Percentiles rank a stretch among this genome's conserved stretches.
Evolutionary conservation across 1,140 invertebrate species (phyloP).

Genomic region (Nephila pilipes): DNA sequence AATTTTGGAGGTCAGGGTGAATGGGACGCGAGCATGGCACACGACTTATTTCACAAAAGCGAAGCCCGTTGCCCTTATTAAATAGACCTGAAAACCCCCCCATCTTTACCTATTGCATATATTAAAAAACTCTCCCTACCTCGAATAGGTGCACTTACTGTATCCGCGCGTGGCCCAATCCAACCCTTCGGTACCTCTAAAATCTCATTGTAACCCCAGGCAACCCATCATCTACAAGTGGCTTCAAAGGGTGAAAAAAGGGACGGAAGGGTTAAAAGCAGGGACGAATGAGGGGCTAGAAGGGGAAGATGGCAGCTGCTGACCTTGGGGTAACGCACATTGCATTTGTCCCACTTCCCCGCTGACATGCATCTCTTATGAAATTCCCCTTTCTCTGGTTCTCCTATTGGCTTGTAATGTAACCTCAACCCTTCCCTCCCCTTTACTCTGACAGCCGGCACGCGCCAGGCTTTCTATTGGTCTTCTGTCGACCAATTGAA

Average conservation of each 20-base stretch:
- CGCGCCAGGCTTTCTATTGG: constrained; percentile 55
- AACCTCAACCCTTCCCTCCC: constrained; percentile 68
- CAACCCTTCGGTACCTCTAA: constrained; percentile 56
- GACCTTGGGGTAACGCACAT: constrained; percentile 63
- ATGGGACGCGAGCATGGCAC: constrained; percentile 43
- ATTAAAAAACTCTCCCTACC: constrained; percentile 29
- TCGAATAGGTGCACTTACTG: constrained; percentile 52
- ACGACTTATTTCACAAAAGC: constrained; percentile 33
- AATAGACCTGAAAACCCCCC: not conserved
- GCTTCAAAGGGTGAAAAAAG: constrained; percentile 59
- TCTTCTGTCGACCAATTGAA: constrained; percentile 49
- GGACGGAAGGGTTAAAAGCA: constrained; percentile 55
- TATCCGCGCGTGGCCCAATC: constrained; percentile 41
- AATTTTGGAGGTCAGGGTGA: constrained; percentile 65
- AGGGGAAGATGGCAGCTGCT: constrained; percentile 42
- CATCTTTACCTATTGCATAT: not conserved
- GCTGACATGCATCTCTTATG: constrained; percentile 71
- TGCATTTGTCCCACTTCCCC: constrained; percentile 66
- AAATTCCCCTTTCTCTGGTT: constrained; percentile 32
- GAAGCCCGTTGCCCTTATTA: constrained; percentile 32
- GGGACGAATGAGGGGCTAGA: constrained; percentile 3
- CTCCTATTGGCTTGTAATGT: constrained; percentile 62
- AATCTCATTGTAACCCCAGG: constrained; percentile 12
- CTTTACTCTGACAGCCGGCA: constrained; percentile 59
- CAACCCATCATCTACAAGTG: constrained; percentile 51